These are phyloP conservation scores for Monopterus albus DNA, from an alignment of 2,113 vertebrate species.

Conservation along the genomic window DNA sequence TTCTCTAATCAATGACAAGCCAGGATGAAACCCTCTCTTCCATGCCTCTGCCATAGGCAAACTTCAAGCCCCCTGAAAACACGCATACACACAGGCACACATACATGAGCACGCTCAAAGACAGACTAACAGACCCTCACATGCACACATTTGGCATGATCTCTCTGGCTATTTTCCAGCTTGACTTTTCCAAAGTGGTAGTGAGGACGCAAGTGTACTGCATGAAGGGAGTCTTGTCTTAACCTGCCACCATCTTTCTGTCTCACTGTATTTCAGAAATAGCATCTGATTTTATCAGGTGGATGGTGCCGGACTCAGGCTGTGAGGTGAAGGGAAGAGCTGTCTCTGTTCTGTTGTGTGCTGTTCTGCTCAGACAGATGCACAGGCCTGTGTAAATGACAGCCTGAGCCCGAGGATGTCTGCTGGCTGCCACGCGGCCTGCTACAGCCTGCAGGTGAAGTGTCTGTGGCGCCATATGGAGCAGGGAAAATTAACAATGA, in stretches of 20 bases:
- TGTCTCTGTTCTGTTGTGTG: slow-evolving; percentile 65
- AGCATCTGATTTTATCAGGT: slow-evolving; percentile 40
- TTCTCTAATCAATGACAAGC: slow-evolving; percentile 99
- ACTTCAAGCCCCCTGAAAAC: slow-evolving; percentile 63
- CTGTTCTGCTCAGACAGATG: slow-evolving; percentile 90
- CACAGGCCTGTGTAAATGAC: slow-evolving; percentile 96
- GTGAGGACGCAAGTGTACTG: slow-evolving; percentile 2
- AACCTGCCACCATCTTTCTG: slow-evolving; percentile 13
- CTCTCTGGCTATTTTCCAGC: slow-evolving; percentile 58
- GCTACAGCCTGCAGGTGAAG: slow-evolving; percentile 99
- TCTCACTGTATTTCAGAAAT: slow-evolving; percentile 31
- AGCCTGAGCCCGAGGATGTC: slow-evolving; percentile 97
- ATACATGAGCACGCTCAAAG: not conserved
- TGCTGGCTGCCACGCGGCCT: slow-evolving; percentile 93
- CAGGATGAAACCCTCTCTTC: slow-evolving; percentile 92
- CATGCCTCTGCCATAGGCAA: slow-evolving; percentile 87
- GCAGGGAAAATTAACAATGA: slow-evolving; percentile 99
- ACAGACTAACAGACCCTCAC: slow-evolving; percentile 34
- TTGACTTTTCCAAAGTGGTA: slow-evolving; percentile 29
- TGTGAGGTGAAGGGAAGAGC: slow-evolving; percentile 85
- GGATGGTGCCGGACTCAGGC: slow-evolving; percentile 88
- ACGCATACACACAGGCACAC: slow-evolving; percentile 26
- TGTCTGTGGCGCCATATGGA: slow-evolving; percentile 99
- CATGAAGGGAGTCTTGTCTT: not conserved
- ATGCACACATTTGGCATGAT: slow-evolving; percentile 35